Percentiles rank a stretch among this genome's conserved stretches.
Evolutionary conservation across 92 coral and sea anemone genomes (phyloP).

Genomic region (Actinostola sp.): DNA sequence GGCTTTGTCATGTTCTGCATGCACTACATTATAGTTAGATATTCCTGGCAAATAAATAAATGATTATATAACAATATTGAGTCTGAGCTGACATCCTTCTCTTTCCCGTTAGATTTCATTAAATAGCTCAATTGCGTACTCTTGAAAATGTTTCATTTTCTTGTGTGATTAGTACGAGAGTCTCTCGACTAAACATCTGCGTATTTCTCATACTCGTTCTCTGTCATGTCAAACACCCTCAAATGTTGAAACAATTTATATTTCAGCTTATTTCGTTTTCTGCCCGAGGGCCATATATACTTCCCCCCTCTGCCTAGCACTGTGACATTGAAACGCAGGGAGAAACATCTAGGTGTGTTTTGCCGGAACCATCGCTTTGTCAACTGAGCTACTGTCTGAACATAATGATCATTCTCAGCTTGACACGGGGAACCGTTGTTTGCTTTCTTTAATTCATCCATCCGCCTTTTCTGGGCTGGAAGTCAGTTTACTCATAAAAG

Average conservation of each 20-base stretch:
- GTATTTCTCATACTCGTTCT: neutral
- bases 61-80: too few species aligned
- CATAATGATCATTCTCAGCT: constrained; percentile 5
- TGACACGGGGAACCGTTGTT: neutral
- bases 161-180: neutral
- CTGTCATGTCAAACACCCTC: neutral
- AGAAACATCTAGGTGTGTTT: too few species aligned
- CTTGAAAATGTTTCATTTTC: constrained; percentile 4
- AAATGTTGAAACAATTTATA: too few species aligned
- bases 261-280: neutral
- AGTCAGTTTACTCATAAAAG: neutral
- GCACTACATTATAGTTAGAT: too few species aligned
- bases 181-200: neutral
- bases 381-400: too few species aligned
- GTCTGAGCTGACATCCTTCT: neutral
- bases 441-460: neutral
- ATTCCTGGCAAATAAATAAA: too few species aligned
- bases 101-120: neutral
- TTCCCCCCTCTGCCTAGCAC: too few species aligned
- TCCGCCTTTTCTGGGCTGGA: neutral
- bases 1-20: too few species aligned
- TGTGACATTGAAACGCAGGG: too few species aligned
- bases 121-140: constrained; percentile 1
- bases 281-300: neutral
- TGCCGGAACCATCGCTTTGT: too few species aligned